These are phyloP conservation scores for Calliopsis andreniformis DNA, from an alignment of 1,140 invertebrate genomes.

Conservation along the genomic window DNA sequence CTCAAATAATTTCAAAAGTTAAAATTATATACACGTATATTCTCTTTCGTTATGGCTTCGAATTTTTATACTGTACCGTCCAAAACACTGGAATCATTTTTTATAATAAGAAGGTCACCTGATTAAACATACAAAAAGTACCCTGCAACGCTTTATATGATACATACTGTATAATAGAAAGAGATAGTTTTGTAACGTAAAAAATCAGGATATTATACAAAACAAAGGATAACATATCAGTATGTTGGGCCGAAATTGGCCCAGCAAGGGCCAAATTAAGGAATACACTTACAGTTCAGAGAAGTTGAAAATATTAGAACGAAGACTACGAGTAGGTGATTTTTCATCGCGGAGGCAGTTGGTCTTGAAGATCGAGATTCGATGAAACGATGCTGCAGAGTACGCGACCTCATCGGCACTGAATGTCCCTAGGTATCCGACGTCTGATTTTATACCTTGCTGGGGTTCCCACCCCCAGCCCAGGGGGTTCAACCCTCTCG, in stretches of 20 bases:
- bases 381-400: slow-evolving; percentile 40
- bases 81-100: too few species aligned
- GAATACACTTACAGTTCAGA: slow-evolving; percentile 65
- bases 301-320: slow-evolving; percentile 63
- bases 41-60: too few species aligned
- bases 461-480: slow-evolving; percentile 39
- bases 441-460: slow-evolving; percentile 72
- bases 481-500: slow-evolving; percentile 53
- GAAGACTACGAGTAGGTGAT: slow-evolving; percentile 54
- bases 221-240: not conserved
- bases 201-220: not conserved
- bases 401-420: slow-evolving; percentile 60
- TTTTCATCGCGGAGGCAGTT: slow-evolving; percentile 52
- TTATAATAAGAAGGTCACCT: too few species aligned
- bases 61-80: too few species aligned
- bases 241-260: not conserved
- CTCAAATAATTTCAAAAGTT: too few species aligned
- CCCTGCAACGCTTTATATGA: too few species aligned
- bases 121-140: too few species aligned
- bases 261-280: not conserved
- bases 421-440: slow-evolving; percentile 57
- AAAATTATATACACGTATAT: too few species aligned
- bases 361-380: slow-evolving; percentile 14
- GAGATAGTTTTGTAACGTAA: too few species aligned
- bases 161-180: too few species aligned